Evolutionary conservation across 2,113 vertebrate species (phyloP).

Genomic region (Glaucomys volans): DNA sequence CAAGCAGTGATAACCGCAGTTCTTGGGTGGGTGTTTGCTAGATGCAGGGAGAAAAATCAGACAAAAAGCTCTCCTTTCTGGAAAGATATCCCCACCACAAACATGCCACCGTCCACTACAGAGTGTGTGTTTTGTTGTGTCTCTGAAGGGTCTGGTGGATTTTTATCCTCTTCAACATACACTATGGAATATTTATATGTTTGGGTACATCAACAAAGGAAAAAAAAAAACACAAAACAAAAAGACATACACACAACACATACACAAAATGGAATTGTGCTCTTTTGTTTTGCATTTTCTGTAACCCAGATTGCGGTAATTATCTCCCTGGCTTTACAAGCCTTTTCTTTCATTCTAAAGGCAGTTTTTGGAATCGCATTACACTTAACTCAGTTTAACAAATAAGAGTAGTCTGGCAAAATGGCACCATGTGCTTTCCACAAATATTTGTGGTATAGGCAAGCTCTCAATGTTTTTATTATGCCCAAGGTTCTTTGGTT

Average conservation of each 20-base stretch:
- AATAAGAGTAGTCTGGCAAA: conserved; percentile 79
- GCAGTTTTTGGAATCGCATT: conserved; percentile 78
- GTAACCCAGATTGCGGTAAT: conserved; percentile 79
- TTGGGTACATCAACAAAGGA: conserved; percentile 58
- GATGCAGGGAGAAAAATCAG: conserved; percentile 33
- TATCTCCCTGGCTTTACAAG: conserved; percentile 74
- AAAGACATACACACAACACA: not conserved
- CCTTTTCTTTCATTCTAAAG: conserved; percentile 80
- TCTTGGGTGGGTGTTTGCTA: conserved; percentile 65
- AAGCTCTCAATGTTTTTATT: conserved; percentile 76
- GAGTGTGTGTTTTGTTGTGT: conserved; percentile 38
- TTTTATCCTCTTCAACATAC: not conserved
- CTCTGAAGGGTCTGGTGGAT: conserved; percentile 14
- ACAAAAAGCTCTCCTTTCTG: conserved; percentile 13
- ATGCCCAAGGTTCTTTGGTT: conserved; percentile 66
- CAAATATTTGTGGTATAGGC: conserved; percentile 79
- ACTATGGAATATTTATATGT: conserved; percentile 55
- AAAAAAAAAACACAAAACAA: conserved; percentile 54
- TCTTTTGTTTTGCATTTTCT: conserved; percentile 76
- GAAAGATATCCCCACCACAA: conserved; percentile 52
- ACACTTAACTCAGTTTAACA: conserved; percentile 79
- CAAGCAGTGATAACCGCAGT: conserved; percentile 53
- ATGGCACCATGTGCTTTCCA: conserved; percentile 66
- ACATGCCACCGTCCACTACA: conserved; percentile 56
- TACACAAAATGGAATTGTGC: conserved; percentile 53